phyloP scores from a whole-genome alignment of 2,888 invertebrate species.

The Apotomis capreana region DNA sequence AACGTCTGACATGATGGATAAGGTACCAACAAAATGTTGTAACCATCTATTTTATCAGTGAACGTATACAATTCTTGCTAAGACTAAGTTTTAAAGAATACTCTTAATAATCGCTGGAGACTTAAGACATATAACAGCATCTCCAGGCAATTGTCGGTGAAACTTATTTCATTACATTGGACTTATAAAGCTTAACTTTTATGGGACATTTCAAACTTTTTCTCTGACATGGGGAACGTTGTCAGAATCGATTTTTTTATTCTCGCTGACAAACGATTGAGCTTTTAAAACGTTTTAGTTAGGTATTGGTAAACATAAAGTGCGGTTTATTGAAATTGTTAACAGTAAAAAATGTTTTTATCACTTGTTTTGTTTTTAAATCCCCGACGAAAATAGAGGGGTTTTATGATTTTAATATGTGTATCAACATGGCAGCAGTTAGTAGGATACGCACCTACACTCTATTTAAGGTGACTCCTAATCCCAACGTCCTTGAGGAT shows the following conservation, averaged over 20 bases:
- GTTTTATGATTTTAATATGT: no score
- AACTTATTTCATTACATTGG: conserved; percentile 69
- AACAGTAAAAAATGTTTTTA: not conserved
- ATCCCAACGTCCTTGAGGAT: no score
- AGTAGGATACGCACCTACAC: no score
- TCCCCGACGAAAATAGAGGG: no score
- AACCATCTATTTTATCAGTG: not conserved
- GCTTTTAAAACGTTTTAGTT: conserved; percentile 27
- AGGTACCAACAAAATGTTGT: not conserved
- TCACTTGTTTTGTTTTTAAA: not conserved
- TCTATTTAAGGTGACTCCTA: no score
- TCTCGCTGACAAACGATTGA: conserved; percentile 14
- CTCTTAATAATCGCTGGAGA: conserved; percentile 26
- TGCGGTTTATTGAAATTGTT: conserved; percentile 11
- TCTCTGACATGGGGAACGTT: conserved; percentile 34
- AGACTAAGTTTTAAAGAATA: conserved; percentile 6
- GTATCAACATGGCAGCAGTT: no score
- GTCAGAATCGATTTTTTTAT: conserved; percentile 36
- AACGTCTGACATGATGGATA: no score
- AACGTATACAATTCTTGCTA: not conserved
- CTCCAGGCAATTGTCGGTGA: conserved; percentile 48
- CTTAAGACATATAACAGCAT: conserved; percentile 25
- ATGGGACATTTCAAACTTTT: conserved; percentile 47
- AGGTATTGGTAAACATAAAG: not conserved
- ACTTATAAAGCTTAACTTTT: conserved; percentile 54